Base-by-base conservation (phyloP, 2,888 invertebrate species). In the Ceraclea dissimilis region DNA sequence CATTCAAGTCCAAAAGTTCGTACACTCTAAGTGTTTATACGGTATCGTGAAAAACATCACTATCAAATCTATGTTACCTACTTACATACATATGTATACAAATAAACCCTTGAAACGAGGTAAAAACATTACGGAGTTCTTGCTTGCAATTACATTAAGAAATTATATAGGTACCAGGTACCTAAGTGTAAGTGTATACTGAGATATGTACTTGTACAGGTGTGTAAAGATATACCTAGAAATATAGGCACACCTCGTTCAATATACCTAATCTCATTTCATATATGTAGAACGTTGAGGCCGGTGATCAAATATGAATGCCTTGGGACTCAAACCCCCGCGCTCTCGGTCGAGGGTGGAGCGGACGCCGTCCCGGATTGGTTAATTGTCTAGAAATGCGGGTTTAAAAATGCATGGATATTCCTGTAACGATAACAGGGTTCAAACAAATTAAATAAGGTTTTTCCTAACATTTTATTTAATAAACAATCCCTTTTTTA, bases 351-450 rank as follows among this genome's bases (percentile, higher is more conserved):
- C 13, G 19, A 44, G 52, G 52, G 43, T 44, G 51, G 13, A 43
- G 51, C 13, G 44, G 34, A 46, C 26, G 47, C 46, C 31, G 34
- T n/a, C 31, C 31, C 43, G 22, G 39, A 46, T 46, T 52, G 52
- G 58, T 55, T 59, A 59, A 59, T 59, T 59, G 56, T 55, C 56
- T 59, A 52, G 58, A 59, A 59, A 52, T 55, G 58, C 51, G 46
- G 43, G 49, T 46, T 59, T 49, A 54, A 59, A 59, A 59, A 59
- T 59, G 58, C 50, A 59, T 59, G 53, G 44, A 34, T 48, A 20
- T 54, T 47, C 54, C 39, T 16, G 39, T 39, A n/a, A 39, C 49
- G 22, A 57, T 53, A 48, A 47, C 52, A 53, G 52, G 52, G 52
- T 17, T 52, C 17, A n/a, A 8, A 17, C 44, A 19, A 43, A 43